These are phyloP conservation scores for Anguilla japonica DNA, from an alignment of 2,113 vertebrate species.

Conservation along the genomic window DNA sequence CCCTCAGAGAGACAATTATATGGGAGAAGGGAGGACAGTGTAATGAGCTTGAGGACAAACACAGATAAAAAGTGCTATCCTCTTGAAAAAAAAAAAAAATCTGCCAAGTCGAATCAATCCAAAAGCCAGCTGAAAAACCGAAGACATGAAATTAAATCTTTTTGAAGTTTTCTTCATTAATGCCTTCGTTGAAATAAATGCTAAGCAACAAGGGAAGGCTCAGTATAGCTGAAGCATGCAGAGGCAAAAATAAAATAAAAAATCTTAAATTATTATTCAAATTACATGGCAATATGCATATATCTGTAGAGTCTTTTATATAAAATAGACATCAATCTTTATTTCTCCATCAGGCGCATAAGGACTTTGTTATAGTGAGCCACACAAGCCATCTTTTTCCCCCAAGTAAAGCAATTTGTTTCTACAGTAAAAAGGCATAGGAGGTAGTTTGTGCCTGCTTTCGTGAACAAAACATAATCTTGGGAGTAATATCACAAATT, in stretches of 20 bases:
- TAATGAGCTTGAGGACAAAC: constrained; percentile 31
- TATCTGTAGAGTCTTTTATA: not conserved
- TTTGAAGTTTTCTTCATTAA: not conserved
- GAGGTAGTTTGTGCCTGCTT: not conserved
- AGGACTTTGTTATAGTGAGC: not conserved
- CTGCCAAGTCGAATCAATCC: constrained; percentile 1
- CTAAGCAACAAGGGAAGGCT: not conserved
- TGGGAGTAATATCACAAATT: not conserved
- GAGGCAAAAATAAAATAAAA: constrained; percentile 5
- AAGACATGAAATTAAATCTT: not conserved
- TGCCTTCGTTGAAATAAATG: not conserved
- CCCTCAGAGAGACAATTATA: constrained; percentile 60
- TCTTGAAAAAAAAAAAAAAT: constrained; percentile 26
- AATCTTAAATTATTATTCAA: not conserved
- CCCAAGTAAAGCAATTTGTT: not conserved
- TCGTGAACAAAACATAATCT: not conserved
- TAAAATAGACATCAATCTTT: not conserved
- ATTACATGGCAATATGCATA: not conserved
- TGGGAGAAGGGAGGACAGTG: constrained; percentile 37
- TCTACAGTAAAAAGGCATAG: not conserved
- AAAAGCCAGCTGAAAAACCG: not conserved
- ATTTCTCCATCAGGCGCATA: not conserved
- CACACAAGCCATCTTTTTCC: not conserved
- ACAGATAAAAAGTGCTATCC: constrained; percentile 34
- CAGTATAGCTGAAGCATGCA: not conserved